Evolutionary conservation across 2,797 vertebrate species (phyloP).

Genomic region (Miichthys miiuy): DNA sequence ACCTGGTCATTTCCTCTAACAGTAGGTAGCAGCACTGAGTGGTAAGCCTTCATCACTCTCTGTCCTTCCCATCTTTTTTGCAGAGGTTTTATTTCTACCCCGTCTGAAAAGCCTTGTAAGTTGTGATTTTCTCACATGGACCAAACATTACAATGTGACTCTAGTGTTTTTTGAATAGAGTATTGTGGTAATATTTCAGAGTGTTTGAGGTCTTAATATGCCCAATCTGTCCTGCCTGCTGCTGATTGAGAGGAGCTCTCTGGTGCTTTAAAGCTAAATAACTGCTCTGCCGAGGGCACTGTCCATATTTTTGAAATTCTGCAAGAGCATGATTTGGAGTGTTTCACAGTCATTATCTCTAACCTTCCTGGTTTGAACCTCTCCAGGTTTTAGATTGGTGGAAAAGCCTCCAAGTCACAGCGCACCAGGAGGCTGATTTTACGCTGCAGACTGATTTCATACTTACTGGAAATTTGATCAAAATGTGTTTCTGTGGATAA

Average conservation of each 20-base stretch:
- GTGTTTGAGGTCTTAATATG: slow-evolving; percentile 50
- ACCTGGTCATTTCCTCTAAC: slow-evolving; percentile 57
- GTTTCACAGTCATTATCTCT: slow-evolving; percentile 74
- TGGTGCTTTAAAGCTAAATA: slow-evolving; percentile 67
- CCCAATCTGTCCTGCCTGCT: slow-evolving; percentile 24
- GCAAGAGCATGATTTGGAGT: slow-evolving; percentile 70
- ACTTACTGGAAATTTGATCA: slow-evolving; percentile 61
- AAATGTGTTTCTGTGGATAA: slow-evolving; percentile 42
- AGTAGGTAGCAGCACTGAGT: slow-evolving; percentile 25
- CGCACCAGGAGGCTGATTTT: slow-evolving; percentile 60
- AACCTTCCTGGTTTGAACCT: slow-evolving; percentile 73
- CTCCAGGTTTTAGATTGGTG: slow-evolving; percentile 73
- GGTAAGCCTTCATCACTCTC: slow-evolving; percentile 3
- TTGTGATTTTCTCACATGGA: slow-evolving; percentile 14
- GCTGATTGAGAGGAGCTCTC: slow-evolving; percentile 65
- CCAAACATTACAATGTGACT: slow-evolving; percentile 2
- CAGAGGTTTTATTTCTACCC: slow-evolving; percentile 5
- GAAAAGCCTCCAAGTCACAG: slow-evolving; percentile 74
- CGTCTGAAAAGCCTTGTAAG: neutral
- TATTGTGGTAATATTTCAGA: slow-evolving; percentile 38
- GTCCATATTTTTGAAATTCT: slow-evolving; percentile 66
- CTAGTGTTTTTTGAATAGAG: slow-evolving; percentile 11
- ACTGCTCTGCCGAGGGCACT: slow-evolving; percentile 58
- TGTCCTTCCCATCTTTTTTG: neutral
- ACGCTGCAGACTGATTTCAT: slow-evolving; percentile 60